Evolutionary conservation across 2,888 invertebrate genomes (phyloP).

Genomic region (Pheosia tremula): DNA sequence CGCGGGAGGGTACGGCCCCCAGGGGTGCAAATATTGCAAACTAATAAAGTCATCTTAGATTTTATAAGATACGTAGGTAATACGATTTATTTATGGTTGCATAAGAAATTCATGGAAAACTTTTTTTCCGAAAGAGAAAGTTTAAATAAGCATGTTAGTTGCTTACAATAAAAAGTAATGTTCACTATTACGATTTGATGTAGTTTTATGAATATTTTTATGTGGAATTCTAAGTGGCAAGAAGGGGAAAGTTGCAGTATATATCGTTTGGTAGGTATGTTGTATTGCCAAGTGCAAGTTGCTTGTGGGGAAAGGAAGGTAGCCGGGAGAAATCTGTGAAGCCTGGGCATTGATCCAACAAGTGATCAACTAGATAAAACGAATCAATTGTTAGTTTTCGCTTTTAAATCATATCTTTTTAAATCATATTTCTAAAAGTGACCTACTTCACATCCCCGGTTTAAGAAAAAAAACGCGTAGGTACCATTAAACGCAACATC

Average conservation of each 20-base stretch:
- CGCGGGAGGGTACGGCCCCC: slow-evolving; percentile 60
- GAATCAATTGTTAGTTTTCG: neutral
- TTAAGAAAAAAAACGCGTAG: slow-evolving; percentile 3
- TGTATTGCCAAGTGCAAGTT: slow-evolving; percentile 7
- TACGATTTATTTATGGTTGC: slow-evolving; percentile 15
- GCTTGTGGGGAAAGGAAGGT: slow-evolving; percentile 21
- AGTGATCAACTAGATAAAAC: slow-evolving; percentile 3
- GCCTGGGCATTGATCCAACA: slow-evolving; percentile 19
- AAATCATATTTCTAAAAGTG: neutral
- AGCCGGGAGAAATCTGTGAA: slow-evolving; percentile 11
- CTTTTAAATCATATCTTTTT: neutral
- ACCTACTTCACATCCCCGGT: neutral
- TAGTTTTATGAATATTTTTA: slow-evolving; percentile 16
- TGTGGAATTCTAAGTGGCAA: slow-evolving; percentile 12
- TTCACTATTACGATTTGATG: slow-evolving; percentile 11
- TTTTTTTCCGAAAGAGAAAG: slow-evolving; percentile 17
- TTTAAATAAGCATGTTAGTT: slow-evolving; percentile 15
- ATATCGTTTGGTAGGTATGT: neutral
- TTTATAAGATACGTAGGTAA: slow-evolving; percentile 39
- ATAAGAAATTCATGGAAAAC: slow-evolving; percentile 9
- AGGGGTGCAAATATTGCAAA: slow-evolving; percentile 65
- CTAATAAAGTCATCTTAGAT: slow-evolving; percentile 71
- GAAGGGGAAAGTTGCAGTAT: slow-evolving; percentile 25
- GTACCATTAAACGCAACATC: neutral
- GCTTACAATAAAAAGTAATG: slow-evolving; percentile 19